phyloP scores from a whole-genome alignment of 2,888 invertebrate genomes.

The Apomyelois bistriatella region DNA sequence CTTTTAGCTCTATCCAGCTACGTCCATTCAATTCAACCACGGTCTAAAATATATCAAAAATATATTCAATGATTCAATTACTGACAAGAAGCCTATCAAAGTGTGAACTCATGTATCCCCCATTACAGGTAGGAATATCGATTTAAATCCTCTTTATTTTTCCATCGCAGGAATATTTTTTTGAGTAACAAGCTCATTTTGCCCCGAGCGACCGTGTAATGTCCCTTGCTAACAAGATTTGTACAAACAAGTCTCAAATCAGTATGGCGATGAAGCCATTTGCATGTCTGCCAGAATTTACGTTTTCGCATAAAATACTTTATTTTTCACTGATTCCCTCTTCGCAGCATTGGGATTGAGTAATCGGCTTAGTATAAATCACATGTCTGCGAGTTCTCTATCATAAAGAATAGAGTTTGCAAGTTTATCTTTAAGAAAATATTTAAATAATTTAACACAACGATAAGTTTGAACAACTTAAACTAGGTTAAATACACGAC shows the following conservation, averaged over 20 bases:
- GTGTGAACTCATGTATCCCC: slow-evolving; percentile 11
- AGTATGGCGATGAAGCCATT: slow-evolving; percentile 38
- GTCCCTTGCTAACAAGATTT: slow-evolving; percentile 49
- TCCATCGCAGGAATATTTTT: slow-evolving; percentile 30
- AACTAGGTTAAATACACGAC: too few relatives aligned
- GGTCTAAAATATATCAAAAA: background rate
- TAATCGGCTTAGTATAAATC: slow-evolving; percentile 5
- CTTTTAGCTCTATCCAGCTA: too few relatives aligned
- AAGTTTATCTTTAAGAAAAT: background rate
- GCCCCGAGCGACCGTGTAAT: slow-evolving; percentile 32
- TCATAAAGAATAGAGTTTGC: background rate
- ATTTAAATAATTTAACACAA: too few relatives aligned
- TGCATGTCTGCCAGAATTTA: slow-evolving; percentile 18
- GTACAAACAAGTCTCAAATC: slow-evolving; percentile 51
- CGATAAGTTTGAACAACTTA: too few relatives aligned
- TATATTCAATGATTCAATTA: background rate
- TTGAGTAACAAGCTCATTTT: slow-evolving; percentile 43
- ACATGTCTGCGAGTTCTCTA: background rate
- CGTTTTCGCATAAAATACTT: slow-evolving; percentile 7
- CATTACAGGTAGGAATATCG: slow-evolving; percentile 27
- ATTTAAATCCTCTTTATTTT: slow-evolving; percentile 22
- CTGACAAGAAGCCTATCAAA: background rate
- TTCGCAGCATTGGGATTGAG: background rate
- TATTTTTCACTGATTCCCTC: background rate
- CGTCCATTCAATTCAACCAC: background rate